Conservation (phyloP, 2,797 vertebrate genomes). For the Podarcis siculus region DNA sequence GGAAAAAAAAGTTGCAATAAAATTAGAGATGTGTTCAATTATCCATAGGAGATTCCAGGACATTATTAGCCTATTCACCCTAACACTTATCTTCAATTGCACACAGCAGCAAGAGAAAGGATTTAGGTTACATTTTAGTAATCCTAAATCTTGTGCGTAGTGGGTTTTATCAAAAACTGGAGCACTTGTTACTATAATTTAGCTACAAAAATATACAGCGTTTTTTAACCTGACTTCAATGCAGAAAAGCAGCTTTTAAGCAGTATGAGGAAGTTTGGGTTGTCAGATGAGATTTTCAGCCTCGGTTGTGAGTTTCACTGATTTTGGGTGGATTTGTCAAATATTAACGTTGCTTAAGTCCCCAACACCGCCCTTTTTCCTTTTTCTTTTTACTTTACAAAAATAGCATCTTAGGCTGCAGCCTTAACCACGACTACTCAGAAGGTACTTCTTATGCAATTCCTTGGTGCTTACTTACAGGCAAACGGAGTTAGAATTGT, state of each 20-base stretch:
- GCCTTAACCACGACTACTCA: no score
- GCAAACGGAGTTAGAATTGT: no score
- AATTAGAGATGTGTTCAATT: slow-evolving; percentile 61
- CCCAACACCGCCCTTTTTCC: no score
- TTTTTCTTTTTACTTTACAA: neutral
- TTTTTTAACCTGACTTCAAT: slow-evolving; percentile 43
- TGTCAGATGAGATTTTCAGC: slow-evolving; percentile 60
- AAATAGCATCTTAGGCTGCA: neutral
- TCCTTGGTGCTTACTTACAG: no score
- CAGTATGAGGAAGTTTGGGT: slow-evolving; percentile 6
- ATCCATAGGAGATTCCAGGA: slow-evolving; percentile 58
- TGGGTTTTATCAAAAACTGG: slow-evolving; percentile 66
- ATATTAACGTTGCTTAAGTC: slow-evolving; percentile 6
- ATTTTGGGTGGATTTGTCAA: slow-evolving; percentile 57
- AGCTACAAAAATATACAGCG: slow-evolving; percentile 9
- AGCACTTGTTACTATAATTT: slow-evolving; percentile 69
- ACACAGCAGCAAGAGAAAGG: slow-evolving; percentile 62
- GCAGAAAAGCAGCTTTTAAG: slow-evolving; percentile 39
- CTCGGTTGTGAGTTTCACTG: slow-evolving; percentile 43
- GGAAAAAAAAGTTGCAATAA: slow-evolving; percentile 42
- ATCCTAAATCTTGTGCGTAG: slow-evolving; percentile 70
- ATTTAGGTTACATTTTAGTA: slow-evolving; percentile 68
- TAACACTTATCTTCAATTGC: slow-evolving; percentile 69
- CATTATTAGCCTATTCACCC: slow-evolving; percentile 67
- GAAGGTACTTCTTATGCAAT: no score